A percentile compares a stretch with the other conserved stretches of the same genome.
Evolutionary conservation across 2,797 vertebrate genomes (phyloP).

Genomic region (Sus cebifrons): DNA sequence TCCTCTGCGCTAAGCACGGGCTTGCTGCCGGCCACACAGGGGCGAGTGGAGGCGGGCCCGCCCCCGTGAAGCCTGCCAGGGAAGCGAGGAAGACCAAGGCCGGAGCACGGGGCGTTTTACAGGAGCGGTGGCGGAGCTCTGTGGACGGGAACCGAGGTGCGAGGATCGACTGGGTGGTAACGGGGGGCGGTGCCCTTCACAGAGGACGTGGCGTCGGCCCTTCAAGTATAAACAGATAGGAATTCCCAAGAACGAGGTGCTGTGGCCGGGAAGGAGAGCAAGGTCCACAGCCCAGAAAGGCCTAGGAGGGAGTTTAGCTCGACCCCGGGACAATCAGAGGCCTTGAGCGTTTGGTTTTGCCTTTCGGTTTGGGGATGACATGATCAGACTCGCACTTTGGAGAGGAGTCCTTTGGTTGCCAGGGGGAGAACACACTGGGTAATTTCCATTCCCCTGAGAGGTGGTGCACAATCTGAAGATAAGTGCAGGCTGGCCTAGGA

Average conservation of each 20-base stretch:
- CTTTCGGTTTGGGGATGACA: background rate
- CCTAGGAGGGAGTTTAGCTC: slow-evolving; percentile 1
- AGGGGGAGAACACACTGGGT: background rate
- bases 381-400: slow-evolving; percentile 6
- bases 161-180: background rate
- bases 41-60: background rate
- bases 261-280: background rate
- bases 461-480: slow-evolving; percentile 39
- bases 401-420: slow-evolving; percentile 35
- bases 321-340: background rate
- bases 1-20: background rate
- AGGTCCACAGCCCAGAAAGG: background rate
- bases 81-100: slow-evolving; percentile 5
- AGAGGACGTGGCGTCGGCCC: slow-evolving; percentile 5
- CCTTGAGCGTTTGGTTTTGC: background rate
- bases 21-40: slow-evolving; percentile 14
- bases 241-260: slow-evolving; percentile 9
- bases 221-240: slow-evolving; percentile 8
- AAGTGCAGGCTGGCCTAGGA: background rate
- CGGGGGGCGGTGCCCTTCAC: background rate
- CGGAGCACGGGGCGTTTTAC: background rate
- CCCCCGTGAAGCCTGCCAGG: background rate
- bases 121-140: background rate
- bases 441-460: slow-evolving; percentile 9
- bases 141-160: background rate